Base-by-base conservation (phyloP, 2,888 invertebrate species). In the Hermodice carunculata region DNA sequence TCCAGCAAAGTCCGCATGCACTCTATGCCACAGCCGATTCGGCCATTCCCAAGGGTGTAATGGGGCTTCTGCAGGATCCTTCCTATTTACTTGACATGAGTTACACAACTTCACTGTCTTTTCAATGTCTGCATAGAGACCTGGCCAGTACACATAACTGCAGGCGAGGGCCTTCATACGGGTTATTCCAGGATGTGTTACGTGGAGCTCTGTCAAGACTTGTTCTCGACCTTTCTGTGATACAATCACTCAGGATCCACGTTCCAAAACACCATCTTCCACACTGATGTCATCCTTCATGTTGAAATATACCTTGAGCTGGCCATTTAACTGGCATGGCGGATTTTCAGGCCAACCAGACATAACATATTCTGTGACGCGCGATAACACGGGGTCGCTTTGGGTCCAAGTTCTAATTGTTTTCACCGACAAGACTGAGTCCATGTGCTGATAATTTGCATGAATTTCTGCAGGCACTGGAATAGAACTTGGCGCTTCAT, bases 1-100 rank as follows among this genome's bases (percentile, higher is more conserved):
- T 28, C 71, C 76, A n/a, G 77, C 77, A 57, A 67, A 75, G 52
- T 79, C 77, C 19, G 76, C 46, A 42, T 78, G 78, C 1, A 80
- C 14, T 6, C 78, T 57, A 8, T 58, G 57, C 78, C 76, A 80
- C 14, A 75, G 70, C 32, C 63, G 59, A 14, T 54, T 61, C 6
- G 78, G 78, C 49, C 58, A 71, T 49, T 69, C 65, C 77, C 76
- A 81, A 2, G 73, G 73, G 46, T 77, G 75, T 14, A 77, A 43
- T 1, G 76, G 71, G 17, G 74, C 67, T 26, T 53, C 61, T 29
- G 69, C 19, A n/a, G 74, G 76, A 42, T 26, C 32, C 8, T 42
- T 61, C 22, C 34, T 61, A 17, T 64, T 40, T 3, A 51, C 56
- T 34, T 42, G 56, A 37, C 75, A 75, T 0, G 37, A 31, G 8